A percentile compares a stretch with the other conserved stretches of the same genome.
Conservation (phyloP, 2,113 vertebrate genomes). For the Amblyornis subalaris region DNA sequence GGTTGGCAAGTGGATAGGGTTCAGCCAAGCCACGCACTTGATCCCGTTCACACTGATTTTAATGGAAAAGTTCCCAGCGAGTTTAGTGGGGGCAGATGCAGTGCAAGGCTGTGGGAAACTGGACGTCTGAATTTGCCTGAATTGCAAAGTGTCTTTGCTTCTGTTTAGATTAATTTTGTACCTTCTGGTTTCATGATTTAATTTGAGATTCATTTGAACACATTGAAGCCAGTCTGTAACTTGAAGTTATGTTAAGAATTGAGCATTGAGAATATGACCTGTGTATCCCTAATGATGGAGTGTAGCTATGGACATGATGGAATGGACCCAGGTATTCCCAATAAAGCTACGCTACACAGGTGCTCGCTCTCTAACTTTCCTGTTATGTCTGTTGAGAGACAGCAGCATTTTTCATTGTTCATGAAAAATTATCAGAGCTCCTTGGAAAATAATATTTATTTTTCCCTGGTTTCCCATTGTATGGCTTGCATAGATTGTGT, state of each 20-base stretch:
- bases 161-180: not conserved
- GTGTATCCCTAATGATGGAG: not conserved
- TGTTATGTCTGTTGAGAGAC: not conserved
- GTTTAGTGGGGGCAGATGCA: not conserved
- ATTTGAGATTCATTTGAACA: not conserved
- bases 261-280: not conserved
- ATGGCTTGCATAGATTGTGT: not conserved
- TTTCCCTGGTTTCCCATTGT: not conserved
- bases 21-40: not conserved
- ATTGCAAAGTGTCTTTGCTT: not conserved
- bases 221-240: not conserved
- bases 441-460: not conserved
- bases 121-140: not conserved
- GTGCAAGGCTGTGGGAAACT: not conserved
- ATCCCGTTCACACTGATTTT: not conserved
- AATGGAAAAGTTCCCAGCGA: slow-evolving; percentile 4
- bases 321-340: not conserved
- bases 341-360: fast-evolving
- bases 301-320: not conserved
- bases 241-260: not conserved
- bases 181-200: not conserved
- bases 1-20: slow-evolving; percentile 1
- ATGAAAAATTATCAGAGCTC: not conserved
- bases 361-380: not conserved
- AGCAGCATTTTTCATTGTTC: not conserved